A percentile compares a stretch with the other conserved stretches of the same genome.
phyloP scores from a whole-genome alignment of 2,113 vertebrate species.

The Todiramphus saurophagus region DNA sequence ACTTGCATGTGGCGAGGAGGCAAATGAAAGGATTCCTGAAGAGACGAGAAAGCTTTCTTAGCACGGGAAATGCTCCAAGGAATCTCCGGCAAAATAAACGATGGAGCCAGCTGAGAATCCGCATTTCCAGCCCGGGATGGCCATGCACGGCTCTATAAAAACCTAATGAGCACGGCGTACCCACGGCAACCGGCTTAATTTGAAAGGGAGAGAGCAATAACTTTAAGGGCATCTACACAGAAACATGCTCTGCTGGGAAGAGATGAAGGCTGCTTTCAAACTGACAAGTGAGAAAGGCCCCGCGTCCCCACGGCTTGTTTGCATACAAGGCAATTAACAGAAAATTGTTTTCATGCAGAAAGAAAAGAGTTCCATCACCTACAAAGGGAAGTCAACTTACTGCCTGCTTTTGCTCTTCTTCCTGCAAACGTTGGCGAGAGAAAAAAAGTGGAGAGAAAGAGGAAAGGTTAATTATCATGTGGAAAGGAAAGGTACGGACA shows the following conservation, averaged over 20 bases:
- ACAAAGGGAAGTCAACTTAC: slow-evolving; percentile 81
- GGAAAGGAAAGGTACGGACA: neutral
- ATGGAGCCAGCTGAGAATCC: neutral
- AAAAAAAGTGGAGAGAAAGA: slow-evolving; percentile 58
- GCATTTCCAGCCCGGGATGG: neutral
- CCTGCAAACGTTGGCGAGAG: slow-evolving; percentile 76
- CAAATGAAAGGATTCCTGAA: neutral
- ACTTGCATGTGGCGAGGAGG: neutral
- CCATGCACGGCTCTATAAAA: neutral
- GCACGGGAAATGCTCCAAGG: neutral
- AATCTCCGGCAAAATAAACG: neutral
- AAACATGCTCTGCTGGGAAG: neutral
- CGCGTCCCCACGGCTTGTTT: neutral
- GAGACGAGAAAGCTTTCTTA: neutral
- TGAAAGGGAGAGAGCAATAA: neutral
- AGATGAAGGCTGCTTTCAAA: neutral
- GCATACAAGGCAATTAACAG: neutral
- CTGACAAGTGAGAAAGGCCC: neutral
- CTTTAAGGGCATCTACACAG: neutral
- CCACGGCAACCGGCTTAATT: neutral
- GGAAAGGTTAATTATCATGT: slow-evolving; percentile 25
- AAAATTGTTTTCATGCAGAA: slow-evolving; percentile 52
- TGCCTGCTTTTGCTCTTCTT: slow-evolving; percentile 96
- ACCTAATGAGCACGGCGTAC: neutral
- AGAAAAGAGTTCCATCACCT: neutral